Conservation (phyloP, 2,888 invertebrate genomes). For the Hirtodrosophila alboralis region DNA sequence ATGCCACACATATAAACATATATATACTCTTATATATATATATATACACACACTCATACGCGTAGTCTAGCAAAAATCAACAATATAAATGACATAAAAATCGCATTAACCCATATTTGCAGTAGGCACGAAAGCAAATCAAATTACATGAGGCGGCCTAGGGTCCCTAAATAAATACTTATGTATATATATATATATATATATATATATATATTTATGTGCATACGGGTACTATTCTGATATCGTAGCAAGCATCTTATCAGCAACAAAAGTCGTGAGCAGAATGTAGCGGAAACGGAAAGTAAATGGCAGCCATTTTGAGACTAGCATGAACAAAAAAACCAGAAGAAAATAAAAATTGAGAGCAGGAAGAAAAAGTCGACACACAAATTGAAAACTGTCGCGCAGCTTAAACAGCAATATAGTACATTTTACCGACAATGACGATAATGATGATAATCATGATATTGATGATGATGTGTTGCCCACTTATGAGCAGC, state of each 20-base stretch:
- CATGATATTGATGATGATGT: constrained; percentile 9
- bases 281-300: constrained; percentile 74
- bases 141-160: constrained; percentile 59
- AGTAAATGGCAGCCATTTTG: constrained; percentile 68
- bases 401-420: constrained; percentile 26
- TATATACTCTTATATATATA: too few species aligned
- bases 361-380: constrained; percentile 2
- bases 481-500: constrained; percentile 71
- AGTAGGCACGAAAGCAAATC: constrained; percentile 66
- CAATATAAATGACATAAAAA: constrained; percentile 76
- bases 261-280: constrained; percentile 68
- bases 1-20: constrained; percentile 10
- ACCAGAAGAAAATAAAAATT: too few species aligned
- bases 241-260: constrained; percentile 47
- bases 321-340: constrained; percentile 17
- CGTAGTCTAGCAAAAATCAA: constrained; percentile 38
- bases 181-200: too few species aligned
- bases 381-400: constrained; percentile 50
- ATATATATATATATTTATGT: too few species aligned
- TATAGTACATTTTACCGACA: constrained; percentile 9
- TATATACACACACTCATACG: not conserved
- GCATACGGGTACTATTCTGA: constrained; percentile 1
- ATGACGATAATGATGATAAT: constrained; percentile 3
- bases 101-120: constrained; percentile 80
- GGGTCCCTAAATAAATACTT: not conserved